These are phyloP conservation scores for Bradynema listronoti DNA, from an alignment of 1,140 invertebrate genomes.

Conservation along the genomic window DNA sequence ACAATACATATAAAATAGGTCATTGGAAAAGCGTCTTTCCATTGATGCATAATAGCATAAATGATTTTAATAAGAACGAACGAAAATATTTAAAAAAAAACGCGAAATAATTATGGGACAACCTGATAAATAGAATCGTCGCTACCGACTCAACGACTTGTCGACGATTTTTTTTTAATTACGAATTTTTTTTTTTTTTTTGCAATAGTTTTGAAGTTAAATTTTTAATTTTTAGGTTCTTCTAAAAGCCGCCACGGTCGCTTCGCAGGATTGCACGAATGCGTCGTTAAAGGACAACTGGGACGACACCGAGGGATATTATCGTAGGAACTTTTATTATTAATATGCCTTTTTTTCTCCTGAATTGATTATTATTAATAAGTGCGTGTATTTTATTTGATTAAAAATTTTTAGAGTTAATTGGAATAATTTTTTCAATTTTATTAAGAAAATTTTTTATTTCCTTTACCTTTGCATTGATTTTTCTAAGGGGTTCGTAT, in stretches of 20 bases:
- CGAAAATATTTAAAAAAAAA: no score
- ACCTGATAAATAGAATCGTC: neutral
- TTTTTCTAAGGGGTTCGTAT: slow-evolving; percentile 71
- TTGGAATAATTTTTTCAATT: neutral
- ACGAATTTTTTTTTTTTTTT: slow-evolving; percentile 13
- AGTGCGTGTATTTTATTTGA: no score
- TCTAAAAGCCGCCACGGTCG: slow-evolving; percentile 62
- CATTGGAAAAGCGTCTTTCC: no score
- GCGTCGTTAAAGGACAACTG: slow-evolving; percentile 92
- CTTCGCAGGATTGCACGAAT: slow-evolving; percentile 71
- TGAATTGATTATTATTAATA: no score
- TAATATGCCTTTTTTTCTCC: no score
- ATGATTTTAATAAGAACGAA: no score
- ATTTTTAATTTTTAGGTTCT: slow-evolving; percentile 23
- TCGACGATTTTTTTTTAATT: slow-evolving; percentile 3
- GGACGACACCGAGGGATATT: slow-evolving; percentile 98
- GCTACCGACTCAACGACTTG: neutral
- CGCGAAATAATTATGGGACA: no score
- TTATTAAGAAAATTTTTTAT: slow-evolving; percentile 1
- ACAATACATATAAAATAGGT: no score
- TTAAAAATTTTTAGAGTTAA: no score
- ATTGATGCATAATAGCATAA: no score
- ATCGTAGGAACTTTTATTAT: slow-evolving; percentile 64
- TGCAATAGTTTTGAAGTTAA: neutral
- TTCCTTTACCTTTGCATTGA: neutral